Evolutionary conservation across 2,113 vertebrate species (phyloP), one percentile per base, ranked within the genome.

Genomic region (Pundamilia nyererei): DNA sequence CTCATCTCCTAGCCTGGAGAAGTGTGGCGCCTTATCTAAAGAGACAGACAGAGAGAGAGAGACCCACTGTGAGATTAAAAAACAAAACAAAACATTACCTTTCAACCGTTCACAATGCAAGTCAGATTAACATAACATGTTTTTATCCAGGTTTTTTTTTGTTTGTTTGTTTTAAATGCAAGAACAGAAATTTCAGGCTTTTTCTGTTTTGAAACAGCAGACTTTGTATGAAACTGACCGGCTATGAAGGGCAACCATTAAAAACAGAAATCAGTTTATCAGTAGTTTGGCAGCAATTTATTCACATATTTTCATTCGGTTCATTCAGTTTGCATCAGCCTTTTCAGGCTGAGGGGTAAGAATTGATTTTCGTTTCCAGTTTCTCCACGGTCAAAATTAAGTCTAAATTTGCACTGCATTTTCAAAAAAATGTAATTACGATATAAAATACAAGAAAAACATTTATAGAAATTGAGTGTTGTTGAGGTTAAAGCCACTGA

Each of bases 1-100:
- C 95, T 99, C 98, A 0, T 99, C 98, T 0, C 98, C 98, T 80
- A 99, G 96, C 83, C 98, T 97, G 80, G 98, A 99, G 95, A 99
- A 99, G 89, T 99, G 98, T 0, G 99, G 98, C 0, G 98, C 97
- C 95, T 99, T 99, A 4, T 98, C 99, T 99, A 92, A 87, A 90
- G 88, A 49, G 42, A 86, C 84, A 89, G 62, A 83, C 6, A 47
- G 83, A 90, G 53, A 79, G 83, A 79, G 85, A 17, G 31, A 86
- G 45, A 75, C 51, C 42, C 29, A 86, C 33, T 80, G 47, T 49
- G 62, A 85, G 29, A 85, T 68, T 55, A 83, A 86, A 82, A 58
- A 31, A 58, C 21, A 29, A 17, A 5, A 1, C 79, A 79, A 82
- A 54, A 88, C 26, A 80, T 89, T 90, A 87, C 84, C 83, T 90